Conservation (phyloP, 2,113 vertebrate genomes). For the Pimephales promelas region DNA sequence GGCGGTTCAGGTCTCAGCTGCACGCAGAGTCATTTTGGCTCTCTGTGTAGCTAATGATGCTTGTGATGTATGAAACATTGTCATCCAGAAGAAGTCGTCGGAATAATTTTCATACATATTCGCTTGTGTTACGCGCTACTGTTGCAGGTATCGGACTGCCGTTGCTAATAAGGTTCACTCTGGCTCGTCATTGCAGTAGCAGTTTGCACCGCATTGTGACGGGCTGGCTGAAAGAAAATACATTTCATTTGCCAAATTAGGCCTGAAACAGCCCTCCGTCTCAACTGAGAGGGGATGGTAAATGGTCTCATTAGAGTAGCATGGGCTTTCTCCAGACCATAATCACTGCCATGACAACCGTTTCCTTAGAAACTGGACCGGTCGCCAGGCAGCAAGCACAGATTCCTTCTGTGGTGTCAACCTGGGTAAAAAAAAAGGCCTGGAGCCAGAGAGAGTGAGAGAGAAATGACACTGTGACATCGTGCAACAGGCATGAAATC, state of each 20-base stretch:
- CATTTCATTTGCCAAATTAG: slow-evolving; percentile 60
- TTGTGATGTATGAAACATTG: slow-evolving; percentile 39
- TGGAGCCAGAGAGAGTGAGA: slow-evolving; percentile 29
- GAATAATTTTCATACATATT: slow-evolving; percentile 27
- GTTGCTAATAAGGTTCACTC: slow-evolving; percentile 42
- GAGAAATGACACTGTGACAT: neutral
- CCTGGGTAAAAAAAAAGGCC: slow-evolving; percentile 45
- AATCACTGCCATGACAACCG: slow-evolving; percentile 62
- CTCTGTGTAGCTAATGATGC: slow-evolving; percentile 63
- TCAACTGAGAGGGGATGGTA: slow-evolving; percentile 56
- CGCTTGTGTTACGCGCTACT: slow-evolving; percentile 8
- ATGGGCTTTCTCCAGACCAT: slow-evolving; percentile 59
- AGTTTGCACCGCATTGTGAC: slow-evolving; percentile 29
- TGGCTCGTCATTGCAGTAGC: slow-evolving; percentile 47
- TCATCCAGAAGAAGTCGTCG: slow-evolving; percentile 26
- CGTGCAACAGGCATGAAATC: neutral
- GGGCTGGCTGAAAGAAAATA: slow-evolving; percentile 21
- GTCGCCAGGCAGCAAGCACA: slow-evolving; percentile 53
- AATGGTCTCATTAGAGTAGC: slow-evolving; percentile 60
- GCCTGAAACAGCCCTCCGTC: slow-evolving; percentile 54
- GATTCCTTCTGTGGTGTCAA: slow-evolving; percentile 45
- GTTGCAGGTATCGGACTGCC: slow-evolving; percentile 11
- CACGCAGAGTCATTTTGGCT: slow-evolving; percentile 66
- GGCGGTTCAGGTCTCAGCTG: slow-evolving; percentile 66
- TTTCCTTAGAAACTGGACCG: slow-evolving; percentile 69